Base-by-base conservation (phyloP, 2,888 invertebrate genomes). In the Caenorhabditis sp. region DNA sequence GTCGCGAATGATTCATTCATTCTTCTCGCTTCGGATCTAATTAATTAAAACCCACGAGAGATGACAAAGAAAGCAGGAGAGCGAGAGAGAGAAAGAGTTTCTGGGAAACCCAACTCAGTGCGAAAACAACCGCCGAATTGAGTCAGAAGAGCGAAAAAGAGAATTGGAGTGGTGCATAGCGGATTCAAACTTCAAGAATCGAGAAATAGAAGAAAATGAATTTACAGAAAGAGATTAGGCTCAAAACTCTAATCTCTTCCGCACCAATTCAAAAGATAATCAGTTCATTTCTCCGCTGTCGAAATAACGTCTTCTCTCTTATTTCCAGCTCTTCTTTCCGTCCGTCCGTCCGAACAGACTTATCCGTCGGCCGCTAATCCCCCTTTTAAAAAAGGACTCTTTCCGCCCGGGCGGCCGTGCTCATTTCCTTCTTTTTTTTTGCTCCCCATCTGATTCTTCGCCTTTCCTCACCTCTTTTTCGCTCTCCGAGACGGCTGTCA, bases 391-490 rank as follows among this genome's bases (percentile, higher is more conserved):
- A 61, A 26, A 15, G 20, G 22, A 7, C 22, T 7, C 17, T 26
- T 11, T 32, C 27, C 17, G 48, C 22, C 11, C 43, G 4, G 43
- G 17, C 43, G 26, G 26, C 43, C 43, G 22, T 30, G 56, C 43
- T 30, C 30, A 20, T 37, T 53, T 11, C 22, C 35, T 15, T 26
- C n/a, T 5, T 39, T 27, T 26, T 39, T 56, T 30, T 13, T 52
- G 22, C 7, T 27, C 24, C n/a, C n/a, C n/a, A n/a, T n/a, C n/a
- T n/a, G n/a, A n/a, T n/a, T n/a, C n/a, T n/a, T n/a, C n/a, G n/a
- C n/a, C n/a, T 9, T 27, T 48, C 4, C 55, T 66, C 30, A 66
- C 66, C 65, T 66, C 15, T 24, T 48, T 41, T 2, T 58, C 24
- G 17, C 30, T 22, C 9, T 15, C 3, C 22, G 32, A 15, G 24